Conservation (phyloP, 2,888 invertebrate genomes). For the Hecatera dysodea region DNA sequence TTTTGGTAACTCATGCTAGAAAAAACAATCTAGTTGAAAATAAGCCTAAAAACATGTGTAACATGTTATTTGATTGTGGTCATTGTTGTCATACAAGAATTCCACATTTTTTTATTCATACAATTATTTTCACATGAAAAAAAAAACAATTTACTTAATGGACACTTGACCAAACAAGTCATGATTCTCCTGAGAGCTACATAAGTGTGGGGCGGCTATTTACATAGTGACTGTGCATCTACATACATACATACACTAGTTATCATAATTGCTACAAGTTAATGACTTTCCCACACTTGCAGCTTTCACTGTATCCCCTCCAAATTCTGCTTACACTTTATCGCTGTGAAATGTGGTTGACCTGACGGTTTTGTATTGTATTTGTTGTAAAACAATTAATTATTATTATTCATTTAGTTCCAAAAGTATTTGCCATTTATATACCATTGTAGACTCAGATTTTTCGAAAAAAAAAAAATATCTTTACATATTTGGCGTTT, state of each 20-base stretch:
- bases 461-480: background rate
- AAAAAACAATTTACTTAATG: conserved; percentile 31
- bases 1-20: background rate
- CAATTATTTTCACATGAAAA: conserved; percentile 7
- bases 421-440: too few relatives aligned
- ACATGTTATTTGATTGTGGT: background rate
- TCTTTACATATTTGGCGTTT: background rate
- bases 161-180: conserved; percentile 33
- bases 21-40: background rate
- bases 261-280: conserved; percentile 58
- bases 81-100: background rate
- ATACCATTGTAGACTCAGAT: background rate
- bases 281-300: conserved; percentile 54
- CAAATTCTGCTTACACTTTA: conserved; percentile 21
- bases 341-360: conserved; percentile 18
- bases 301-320: conserved; percentile 58
- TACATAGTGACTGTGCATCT: conserved; percentile 29
- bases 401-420: background rate
- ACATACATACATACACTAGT: conserved; percentile 31
- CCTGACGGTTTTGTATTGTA: conserved; percentile 22
- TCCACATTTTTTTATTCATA: background rate
- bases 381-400: conserved; percentile 1
- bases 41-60: background rate
- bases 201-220: conserved; percentile 24
- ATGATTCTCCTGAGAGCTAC: conserved; percentile 25